Percentiles rank a stretch among this genome's conserved stretches.
Conservation (phyloP, 2,888 invertebrate genomes). For the Philereme vetulata region DNA sequence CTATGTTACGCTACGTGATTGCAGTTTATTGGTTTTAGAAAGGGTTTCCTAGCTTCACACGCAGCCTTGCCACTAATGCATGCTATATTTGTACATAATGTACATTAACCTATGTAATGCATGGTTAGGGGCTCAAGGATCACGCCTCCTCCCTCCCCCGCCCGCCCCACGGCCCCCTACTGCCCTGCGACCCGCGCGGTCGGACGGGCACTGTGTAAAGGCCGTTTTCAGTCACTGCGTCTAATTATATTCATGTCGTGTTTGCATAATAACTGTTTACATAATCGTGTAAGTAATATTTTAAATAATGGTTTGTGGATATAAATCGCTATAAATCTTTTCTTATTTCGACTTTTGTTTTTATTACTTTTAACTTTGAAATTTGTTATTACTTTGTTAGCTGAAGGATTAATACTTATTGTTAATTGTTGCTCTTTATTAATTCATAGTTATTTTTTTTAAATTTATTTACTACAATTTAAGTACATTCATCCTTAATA, state of each 20-base stretch:
- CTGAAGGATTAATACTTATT: too few relatives aligned
- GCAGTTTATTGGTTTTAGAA: slow-evolving; percentile 15
- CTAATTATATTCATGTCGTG: neutral
- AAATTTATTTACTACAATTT: too few relatives aligned
- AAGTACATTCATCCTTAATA: too few relatives aligned
- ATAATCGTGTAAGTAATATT: neutral
- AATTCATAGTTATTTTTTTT: too few relatives aligned
- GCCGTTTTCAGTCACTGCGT: slow-evolving; percentile 6
- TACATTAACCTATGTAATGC: slow-evolving; percentile 4
- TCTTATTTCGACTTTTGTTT: too few relatives aligned
- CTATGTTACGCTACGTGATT: neutral
- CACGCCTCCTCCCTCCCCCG: neutral
- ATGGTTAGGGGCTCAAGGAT: slow-evolving; percentile 12
- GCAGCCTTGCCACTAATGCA: slow-evolving; percentile 17
- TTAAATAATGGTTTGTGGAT: neutral
- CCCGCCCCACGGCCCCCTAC: neutral
- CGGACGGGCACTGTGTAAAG: slow-evolving; percentile 17
- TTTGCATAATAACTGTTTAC: neutral
- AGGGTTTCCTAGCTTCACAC: slow-evolving; percentile 15
- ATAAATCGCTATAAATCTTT: too few relatives aligned
- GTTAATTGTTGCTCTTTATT: too few relatives aligned
- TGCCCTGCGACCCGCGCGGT: neutral
- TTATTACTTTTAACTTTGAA: too few relatives aligned
- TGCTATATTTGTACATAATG: slow-evolving; percentile 2
- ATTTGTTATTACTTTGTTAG: too few relatives aligned